A percentile compares a stretch with the other conserved stretches of the same genome.
These are phyloP conservation scores for Dryoscopus gambensis DNA, from an alignment of 2,113 vertebrate genomes.

Conservation along the genomic window DNA sequence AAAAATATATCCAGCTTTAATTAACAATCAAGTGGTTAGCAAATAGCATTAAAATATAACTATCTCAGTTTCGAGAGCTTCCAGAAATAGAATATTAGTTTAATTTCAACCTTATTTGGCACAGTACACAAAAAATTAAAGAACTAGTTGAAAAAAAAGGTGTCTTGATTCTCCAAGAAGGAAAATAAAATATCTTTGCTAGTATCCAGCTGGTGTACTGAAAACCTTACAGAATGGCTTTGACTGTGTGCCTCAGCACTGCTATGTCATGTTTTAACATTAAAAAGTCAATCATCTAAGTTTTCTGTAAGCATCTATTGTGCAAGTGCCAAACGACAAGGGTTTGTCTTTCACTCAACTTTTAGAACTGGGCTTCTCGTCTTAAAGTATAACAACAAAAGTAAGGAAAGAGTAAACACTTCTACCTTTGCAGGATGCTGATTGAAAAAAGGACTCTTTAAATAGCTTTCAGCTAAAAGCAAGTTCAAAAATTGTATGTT, in stretches of 20 bases:
- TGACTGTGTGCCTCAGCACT: neutral
- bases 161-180: neutral
- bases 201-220: neutral
- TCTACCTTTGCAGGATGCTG: neutral
- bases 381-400: neutral
- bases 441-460: slow-evolving; percentile 7
- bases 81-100: neutral
- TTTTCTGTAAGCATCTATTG: neutral
- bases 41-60: neutral
- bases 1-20: neutral
- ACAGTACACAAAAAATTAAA: neutral
- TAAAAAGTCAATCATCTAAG: neutral
- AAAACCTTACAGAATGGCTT: neutral
- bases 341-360: neutral
- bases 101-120: neutral
- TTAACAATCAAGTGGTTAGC: neutral
- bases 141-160: neutral
- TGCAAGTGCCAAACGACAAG: neutral
- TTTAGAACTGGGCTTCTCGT: neutral
- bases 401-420: neutral
- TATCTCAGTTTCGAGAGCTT: neutral
- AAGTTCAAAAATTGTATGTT: slow-evolving; percentile 27
- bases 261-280: neutral
- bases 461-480: slow-evolving; percentile 14
- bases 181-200: neutral